A percentile compares a stretch with the other conserved stretches of the same genome.
phyloP scores from a whole-genome alignment of 2,888 invertebrate species.

The Aleiodes alternator region DNA sequence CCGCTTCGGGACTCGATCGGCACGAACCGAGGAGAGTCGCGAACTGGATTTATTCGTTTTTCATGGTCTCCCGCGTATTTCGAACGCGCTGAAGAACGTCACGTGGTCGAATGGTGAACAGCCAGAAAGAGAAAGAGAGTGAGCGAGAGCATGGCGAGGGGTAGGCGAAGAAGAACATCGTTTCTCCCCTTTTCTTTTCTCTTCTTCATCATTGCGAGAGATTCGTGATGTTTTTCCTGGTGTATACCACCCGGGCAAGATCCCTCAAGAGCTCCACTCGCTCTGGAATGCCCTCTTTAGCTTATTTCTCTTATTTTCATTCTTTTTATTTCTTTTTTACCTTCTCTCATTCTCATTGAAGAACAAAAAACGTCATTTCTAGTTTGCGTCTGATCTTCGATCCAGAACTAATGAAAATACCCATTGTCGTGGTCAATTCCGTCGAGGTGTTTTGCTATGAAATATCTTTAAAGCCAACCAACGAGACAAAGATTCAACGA shows the following conservation, averaged over 20 bases:
- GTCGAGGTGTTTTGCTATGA: conserved; percentile 15
- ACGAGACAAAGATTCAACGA: background rate
- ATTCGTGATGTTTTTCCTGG: conserved; percentile 32
- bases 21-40: conserved; percentile 13
- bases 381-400: conserved; percentile 37
- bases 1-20: conserved; percentile 27
- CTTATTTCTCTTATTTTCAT: conserved; percentile 21
- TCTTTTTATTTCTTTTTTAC: background rate
- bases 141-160: no score
- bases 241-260: conserved; percentile 28
- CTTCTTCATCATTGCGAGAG: conserved; percentile 31
- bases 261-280: conserved; percentile 21
- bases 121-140: no score
- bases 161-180: background rate
- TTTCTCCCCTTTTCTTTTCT: conserved; percentile 15
- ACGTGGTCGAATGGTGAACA: conserved; percentile 1
- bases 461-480: conserved; percentile 10
- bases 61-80: conserved; percentile 30
- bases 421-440: conserved; percentile 23
- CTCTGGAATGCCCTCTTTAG: conserved; percentile 29
- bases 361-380: conserved; percentile 15
- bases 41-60: conserved; percentile 22
- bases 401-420: conserved; percentile 35
- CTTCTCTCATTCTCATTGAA: conserved; percentile 8
- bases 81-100: conserved; percentile 25